Evolutionary conservation across 2,113 vertebrate species (phyloP).

Genomic region (Hypocryptadius cinnamomeus): DNA sequence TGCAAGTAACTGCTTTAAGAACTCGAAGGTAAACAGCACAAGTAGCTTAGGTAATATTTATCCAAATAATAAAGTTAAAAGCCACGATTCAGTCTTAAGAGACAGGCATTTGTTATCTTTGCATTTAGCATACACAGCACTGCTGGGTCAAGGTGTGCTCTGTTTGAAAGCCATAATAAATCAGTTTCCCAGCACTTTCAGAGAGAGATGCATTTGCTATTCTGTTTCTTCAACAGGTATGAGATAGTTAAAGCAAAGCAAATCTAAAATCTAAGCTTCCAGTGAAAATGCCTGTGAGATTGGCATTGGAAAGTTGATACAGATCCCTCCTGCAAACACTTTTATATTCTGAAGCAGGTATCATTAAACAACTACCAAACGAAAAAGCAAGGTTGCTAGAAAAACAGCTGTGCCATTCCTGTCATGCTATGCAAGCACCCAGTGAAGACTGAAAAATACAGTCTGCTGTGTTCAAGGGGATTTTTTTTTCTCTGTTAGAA

Average conservation of each 20-base stretch:
- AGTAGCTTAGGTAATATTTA: background rate
- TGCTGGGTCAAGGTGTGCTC: background rate
- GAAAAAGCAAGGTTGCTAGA: background rate
- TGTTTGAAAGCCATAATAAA: background rate
- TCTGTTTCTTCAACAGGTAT: background rate
- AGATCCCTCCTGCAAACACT: background rate
- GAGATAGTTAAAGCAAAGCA: background rate
- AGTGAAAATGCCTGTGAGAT: background rate
- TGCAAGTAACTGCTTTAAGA: background rate
- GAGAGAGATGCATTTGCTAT: background rate
- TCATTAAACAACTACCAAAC: background rate
- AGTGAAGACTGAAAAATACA: background rate
- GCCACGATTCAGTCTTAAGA: background rate
- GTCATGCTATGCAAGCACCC: background rate
- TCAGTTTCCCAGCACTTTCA: background rate
- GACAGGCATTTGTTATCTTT: background rate
- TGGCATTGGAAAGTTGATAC: background rate
- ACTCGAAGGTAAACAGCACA: background rate
- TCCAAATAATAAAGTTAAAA: background rate
- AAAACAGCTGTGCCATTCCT: background rate
- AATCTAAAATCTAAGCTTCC: background rate
- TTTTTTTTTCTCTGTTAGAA: background rate
- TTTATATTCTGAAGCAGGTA: background rate
- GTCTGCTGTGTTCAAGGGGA: background rate
- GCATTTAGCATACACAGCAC: background rate